Evolutionary conservation across 1,140 invertebrate genomes (phyloP).

Genomic region (Ectropis grisescens): DNA sequence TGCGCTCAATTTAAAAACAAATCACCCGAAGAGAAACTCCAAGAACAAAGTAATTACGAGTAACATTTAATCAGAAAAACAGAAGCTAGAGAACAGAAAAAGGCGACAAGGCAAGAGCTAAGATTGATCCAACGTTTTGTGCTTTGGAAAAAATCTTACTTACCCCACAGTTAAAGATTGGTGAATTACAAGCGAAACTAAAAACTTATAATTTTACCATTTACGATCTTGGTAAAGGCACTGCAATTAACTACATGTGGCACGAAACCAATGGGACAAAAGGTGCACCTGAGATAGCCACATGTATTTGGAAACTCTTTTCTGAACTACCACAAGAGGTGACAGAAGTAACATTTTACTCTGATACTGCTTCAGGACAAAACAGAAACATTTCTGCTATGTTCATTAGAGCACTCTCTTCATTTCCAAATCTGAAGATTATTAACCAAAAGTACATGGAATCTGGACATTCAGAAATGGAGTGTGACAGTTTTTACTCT

Average conservation of each 20-base stretch:
- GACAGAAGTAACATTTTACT: conserved; percentile 2
- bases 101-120: background rate
- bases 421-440: background rate
- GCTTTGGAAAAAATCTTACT: conserved; percentile 5
- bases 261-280: conserved; percentile 1
- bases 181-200: conserved; percentile 2
- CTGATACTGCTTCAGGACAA: conserved; percentile 3
- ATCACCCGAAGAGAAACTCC: background rate
- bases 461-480: background rate
- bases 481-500: background rate
- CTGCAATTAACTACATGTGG: conserved; percentile 5
- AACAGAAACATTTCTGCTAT: conserved; percentile 1
- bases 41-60: background rate
- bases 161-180: background rate
- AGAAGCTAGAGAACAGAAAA: background rate
- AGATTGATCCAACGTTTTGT: background rate
- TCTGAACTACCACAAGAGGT: background rate
- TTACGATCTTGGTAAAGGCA: background rate
- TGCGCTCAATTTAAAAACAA: background rate
- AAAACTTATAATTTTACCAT: conserved; percentile 5
- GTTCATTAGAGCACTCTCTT: background rate
- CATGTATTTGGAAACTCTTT: conserved; percentile 2
- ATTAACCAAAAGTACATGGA: conserved; percentile 1
- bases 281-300: conserved; percentile 2
- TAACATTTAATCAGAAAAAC: background rate